Evolutionary conservation across 2,888 invertebrate genomes (phyloP), one percentile per base, ranked within the genome.

Genomic region (Gerris lacustris): DNA sequence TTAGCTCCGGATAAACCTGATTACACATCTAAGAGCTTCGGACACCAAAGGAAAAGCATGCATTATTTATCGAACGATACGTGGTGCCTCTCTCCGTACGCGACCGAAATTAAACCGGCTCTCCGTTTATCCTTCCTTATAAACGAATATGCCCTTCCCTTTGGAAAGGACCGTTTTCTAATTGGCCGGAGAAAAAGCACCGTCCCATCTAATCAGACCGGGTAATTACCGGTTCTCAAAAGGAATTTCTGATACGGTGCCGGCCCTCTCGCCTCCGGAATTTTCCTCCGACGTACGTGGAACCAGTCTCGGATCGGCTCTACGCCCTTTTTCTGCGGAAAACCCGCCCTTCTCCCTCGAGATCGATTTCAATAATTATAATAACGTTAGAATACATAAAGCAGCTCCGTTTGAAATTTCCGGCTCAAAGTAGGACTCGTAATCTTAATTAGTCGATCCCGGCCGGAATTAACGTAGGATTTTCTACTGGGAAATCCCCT

Each of bases 41-140:
- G 31, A 67, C 55, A 63, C 70, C 70, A 71, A 73, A 74, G 73
- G 73, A 73, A 73, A 71, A 73, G 67, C 74, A 74, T 74, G 74
- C 74, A 74, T 74, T 74, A 74, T 74, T 74, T 74, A 74, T 74
- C 72, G 73, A 72, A 70, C 73, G 72, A 73, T 73, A 74, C 74
- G 72, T 74, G 73, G 18, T n/a, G 18, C 64, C 17, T 31, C 31
- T 31, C 31, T 55, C 15, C 55, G 55, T 55, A 55, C 55, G 55
- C 73, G 70, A 69, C 73, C 71, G 70, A 74, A 74, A 74, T 74
- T 74, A 74, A 74, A 74, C 74, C 71, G 69, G 63, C 72, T 63
- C 67, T 64, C 44, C 7, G 62, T 64, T 64, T 64, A 64, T n/a
- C 64, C 64, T 64, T 31, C 18, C 64, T 18, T 64, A 11, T 62